phyloP scores from a whole-genome alignment of 2,888 invertebrate genomes.

The Herminia tarsipennalis region DNA sequence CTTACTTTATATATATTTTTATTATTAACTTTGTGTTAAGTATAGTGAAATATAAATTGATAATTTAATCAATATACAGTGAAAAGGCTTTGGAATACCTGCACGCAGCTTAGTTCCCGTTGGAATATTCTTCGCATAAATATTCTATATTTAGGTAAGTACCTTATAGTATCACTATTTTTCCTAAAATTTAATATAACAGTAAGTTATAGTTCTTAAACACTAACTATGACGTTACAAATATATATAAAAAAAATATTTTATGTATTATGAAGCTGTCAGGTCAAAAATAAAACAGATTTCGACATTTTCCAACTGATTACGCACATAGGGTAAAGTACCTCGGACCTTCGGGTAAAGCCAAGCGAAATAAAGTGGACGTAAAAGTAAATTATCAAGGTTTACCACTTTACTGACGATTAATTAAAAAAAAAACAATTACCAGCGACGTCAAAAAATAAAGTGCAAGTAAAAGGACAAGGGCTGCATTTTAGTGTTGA shows the following conservation, averaged over 20 bases:
- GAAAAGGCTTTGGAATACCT: conserved; percentile 22
- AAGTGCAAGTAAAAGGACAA: background rate
- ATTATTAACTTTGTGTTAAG: conserved; percentile 23
- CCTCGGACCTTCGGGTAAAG: conserved; percentile 25
- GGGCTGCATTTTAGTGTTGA: conserved; percentile 6
- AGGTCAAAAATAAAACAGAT: too few species aligned
- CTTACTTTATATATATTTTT: background rate
- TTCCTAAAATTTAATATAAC: too few species aligned
- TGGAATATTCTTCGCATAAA: too few species aligned
- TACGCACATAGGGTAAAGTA: background rate
- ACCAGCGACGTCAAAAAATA: background rate
- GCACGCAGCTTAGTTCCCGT: conserved; percentile 11
- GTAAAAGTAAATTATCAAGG: conserved; percentile 35
- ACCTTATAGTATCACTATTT: too few species aligned
- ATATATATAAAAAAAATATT: too few species aligned
- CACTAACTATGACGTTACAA: too few species aligned
- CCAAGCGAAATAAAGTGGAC: conserved; percentile 8
- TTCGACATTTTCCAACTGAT: conserved; percentile 1
- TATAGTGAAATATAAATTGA: conserved; percentile 27
- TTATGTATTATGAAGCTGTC: too few species aligned
- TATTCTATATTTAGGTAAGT: too few species aligned
- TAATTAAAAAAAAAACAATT: background rate
- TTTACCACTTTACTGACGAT: conserved; percentile 10
- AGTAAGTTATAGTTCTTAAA: too few species aligned
- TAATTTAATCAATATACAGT: conserved; percentile 16